Percentiles rank a stretch among this genome's conserved stretches.
phyloP scores from a whole-genome alignment of 2,113 vertebrate genomes.

The Pseudopipra pipra region DNA sequence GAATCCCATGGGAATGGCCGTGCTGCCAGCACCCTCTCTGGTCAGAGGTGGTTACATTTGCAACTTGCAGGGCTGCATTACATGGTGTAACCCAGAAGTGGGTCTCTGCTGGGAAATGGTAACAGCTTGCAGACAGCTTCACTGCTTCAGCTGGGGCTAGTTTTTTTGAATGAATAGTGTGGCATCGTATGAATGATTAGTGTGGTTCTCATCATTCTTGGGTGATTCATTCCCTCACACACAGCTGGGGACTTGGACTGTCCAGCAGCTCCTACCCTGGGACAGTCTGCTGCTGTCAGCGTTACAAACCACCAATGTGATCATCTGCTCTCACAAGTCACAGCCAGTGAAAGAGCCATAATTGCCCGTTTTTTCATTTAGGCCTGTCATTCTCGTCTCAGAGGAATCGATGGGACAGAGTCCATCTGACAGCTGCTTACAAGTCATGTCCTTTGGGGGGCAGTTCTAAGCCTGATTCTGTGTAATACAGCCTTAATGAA shows the following conservation, averaged over 20 bases:
- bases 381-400: background rate
- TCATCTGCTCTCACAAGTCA: background rate
- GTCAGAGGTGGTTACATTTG: background rate
- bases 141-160: background rate
- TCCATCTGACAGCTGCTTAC: background rate
- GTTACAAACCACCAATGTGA: fast-evolving
- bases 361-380: background rate
- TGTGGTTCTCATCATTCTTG: fast-evolving
- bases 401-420: background rate
- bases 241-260: background rate
- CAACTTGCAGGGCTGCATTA: background rate
- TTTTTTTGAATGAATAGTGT: background rate
- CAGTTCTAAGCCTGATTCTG: background rate
- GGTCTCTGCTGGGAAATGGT: background rate
- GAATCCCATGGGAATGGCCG: background rate
- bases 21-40: background rate
- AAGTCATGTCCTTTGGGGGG: background rate
- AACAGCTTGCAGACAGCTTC: background rate
- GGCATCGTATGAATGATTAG: background rate
- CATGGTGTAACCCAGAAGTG: background rate
- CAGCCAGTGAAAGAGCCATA: background rate
- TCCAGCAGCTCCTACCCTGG: background rate
- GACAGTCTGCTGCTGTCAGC: background rate
- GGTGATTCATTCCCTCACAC: background rate
- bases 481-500: background rate